Evolutionary conservation across 1,140 invertebrate species (phyloP), one percentile per base, ranked within the genome.

Genomic region (Phocides pigmalion): DNA sequence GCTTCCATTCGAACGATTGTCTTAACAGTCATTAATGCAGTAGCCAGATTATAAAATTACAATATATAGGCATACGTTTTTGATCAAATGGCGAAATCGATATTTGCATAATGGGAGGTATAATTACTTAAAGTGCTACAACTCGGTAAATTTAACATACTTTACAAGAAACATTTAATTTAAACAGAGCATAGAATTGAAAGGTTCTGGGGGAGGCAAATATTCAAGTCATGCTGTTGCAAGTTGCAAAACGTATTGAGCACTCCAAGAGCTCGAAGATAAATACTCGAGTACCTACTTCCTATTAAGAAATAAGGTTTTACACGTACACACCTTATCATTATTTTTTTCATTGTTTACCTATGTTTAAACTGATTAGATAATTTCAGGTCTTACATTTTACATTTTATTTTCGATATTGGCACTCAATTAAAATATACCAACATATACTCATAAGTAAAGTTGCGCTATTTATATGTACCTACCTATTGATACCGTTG

Each of bases 91-190:
- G 17, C n/a, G 42, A 44, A 44, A 22, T 47, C 44, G 11, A 4
- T 22, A 22, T 22, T 47, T 22, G 44, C 44, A 47, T 44, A 44
- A 11, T 47, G n/a, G 32, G 44, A 28, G 25, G 25, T 28, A 28
- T 47, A 47, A 47, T 47, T 47, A 47, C 17, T 46, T 46, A 5
- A 47, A 11, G 19, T 16, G 44, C 20, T 22, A 11, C 44, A 47
- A 47, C 9, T 47, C 25, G 19, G 22, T 22, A 12, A 4, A 47
- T 47, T 47, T 47, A n/a, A 47, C 44, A 22, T 47, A 47, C 8
- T 25, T 47, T 47, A 47, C 44, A 47, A 47, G 44, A 47, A 44
- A 19, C 16, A 44, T 44, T 44, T n/a, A 44, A 9, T 44, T 44
- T 44, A 44, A 44, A 17, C 17, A 44, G 42, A 44, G 42, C 42